Base-by-base conservation (phyloP, 1,140 invertebrate species). In the Plectrocnemia conspersa region DNA sequence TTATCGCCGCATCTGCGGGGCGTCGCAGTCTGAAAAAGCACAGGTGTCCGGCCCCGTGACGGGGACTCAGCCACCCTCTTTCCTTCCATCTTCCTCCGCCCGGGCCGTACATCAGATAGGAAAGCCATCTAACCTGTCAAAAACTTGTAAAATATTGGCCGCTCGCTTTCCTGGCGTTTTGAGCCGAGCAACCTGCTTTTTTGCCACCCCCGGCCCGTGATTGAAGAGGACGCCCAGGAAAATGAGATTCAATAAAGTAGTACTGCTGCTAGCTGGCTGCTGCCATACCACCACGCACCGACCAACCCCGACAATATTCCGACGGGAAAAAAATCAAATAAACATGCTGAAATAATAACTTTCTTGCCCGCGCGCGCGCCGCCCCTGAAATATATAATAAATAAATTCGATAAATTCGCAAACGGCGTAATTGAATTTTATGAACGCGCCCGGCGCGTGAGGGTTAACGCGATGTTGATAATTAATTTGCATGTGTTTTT, bases 61-160 rank as follows among this genome's bases (percentile, higher is more conserved):
- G 23, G 27, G 33, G 45, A 23, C 33, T 4, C 11, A n/a, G 19
- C 29, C 23, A 10, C 36, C 25, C 47, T 23, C 13, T 24, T 32
- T 16, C 11, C 23, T 7, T n/a, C 21, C 35, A 16, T 18, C 16
- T n/a, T 23, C 22, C 16, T 24, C 24, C 25, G 23, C 3, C 9
- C 25, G 23, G 23, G 64, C 52, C 59, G 65, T 59, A 65, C 52
- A 54, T 63, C 58, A 64, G 58, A 64, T 64, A 60, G 61, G 63
- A 64, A 63, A 64, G 64, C 68, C 72, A 66, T 74, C 72, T 71
- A 69, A 69, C 62, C 72, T 75, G 74, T 76, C 74, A 75, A 74
- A 75, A 76, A 76, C 71, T 76, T 76, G 69, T 76, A 72, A 76
- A 76, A 74, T 76, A 76, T 76, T 67, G 71, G 61, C 65, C 55